Base-by-base conservation (phyloP, 2,797 vertebrate genomes). In the Notolabrus celidotus region DNA sequence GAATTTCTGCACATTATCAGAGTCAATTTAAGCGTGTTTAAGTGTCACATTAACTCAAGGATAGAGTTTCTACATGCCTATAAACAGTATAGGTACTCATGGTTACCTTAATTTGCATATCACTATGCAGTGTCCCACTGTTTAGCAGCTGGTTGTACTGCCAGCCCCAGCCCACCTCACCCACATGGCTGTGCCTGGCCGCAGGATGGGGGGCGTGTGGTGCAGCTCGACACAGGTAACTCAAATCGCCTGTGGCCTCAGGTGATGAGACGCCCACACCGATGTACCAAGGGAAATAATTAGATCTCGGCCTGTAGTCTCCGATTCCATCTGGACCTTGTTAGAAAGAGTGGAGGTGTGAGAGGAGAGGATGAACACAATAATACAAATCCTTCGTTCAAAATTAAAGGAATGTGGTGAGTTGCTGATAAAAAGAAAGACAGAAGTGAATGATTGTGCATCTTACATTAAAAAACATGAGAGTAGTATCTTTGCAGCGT, bases 161-260 rank as follows among this genome's bases (percentile, higher is more conserved):
- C 79, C 93, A 81, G 19, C 92, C 92, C 93, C 95, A 95, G 19
- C 94, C 94, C 11, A 92, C 82, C 71, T 89, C 92, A 0, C 94
- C 93, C 17, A 92, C 79, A 0, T 67, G 82, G 38, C 51, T 49
- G 6, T 83, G 27, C 71, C 82, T 95, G 27, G 73, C 60, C 57
- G 25, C 8, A 0, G 86, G 82, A 0, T 85, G 46, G 5, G 75
- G 77, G 9, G 70, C 63, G 0, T 38, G 0, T 0, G 88, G 71
- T 7, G 90, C 89, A 2, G 86, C 78, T 36, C 89, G 82, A 63
- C 91, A 93, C 63, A 96, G 62, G 67, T 93, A 95, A 8, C 42
- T 10, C 34, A 90, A 87, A 46, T 95, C 92, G 10, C 91, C 87
- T 0, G 93, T 94, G 74, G 89, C 91, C 49, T 92, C 93, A 17